phyloP scores from a whole-genome alignment of 2,888 invertebrate species.

The Beris chalybata region DNA sequence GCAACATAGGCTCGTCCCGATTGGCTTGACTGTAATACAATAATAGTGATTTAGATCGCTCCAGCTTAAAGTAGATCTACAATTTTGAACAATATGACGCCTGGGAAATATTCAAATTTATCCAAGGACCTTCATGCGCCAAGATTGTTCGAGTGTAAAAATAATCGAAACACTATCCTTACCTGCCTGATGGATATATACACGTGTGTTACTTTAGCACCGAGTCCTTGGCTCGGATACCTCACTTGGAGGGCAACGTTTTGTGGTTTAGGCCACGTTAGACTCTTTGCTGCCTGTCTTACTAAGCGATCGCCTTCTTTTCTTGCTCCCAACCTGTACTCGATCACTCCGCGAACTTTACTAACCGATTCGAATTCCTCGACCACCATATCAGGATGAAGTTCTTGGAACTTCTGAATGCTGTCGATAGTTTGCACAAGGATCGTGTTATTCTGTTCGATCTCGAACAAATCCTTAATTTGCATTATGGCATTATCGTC shows the following conservation, averaged over 20 bases:
- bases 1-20: constrained; percentile 38
- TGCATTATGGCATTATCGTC: constrained; percentile 11
- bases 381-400: constrained; percentile 22
- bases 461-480: constrained; percentile 9
- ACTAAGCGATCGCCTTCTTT: constrained; percentile 35
- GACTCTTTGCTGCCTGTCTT: constrained; percentile 33
- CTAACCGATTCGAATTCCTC: constrained; percentile 17
- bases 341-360: constrained; percentile 15
- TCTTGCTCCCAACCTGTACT: constrained; percentile 32
- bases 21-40: constrained; percentile 32
- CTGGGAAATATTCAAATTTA: no score
- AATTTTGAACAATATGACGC: no score
- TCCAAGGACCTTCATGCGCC: no score
- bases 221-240: constrained; percentile 37
- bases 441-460: constrained; percentile 2
- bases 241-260: constrained; percentile 38
- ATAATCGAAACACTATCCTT: constrained; percentile 1
- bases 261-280: constrained; percentile 37
- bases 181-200: constrained; percentile 37
- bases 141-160: no score
- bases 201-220: constrained; percentile 35
- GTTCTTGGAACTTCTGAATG: constrained; percentile 19
- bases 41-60: no score
- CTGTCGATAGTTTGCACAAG: constrained; percentile 21
- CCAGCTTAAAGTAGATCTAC: no score